Evolutionary conservation across 1,140 invertebrate genomes (phyloP).

Genomic region (Drosophila repletoides): DNA sequence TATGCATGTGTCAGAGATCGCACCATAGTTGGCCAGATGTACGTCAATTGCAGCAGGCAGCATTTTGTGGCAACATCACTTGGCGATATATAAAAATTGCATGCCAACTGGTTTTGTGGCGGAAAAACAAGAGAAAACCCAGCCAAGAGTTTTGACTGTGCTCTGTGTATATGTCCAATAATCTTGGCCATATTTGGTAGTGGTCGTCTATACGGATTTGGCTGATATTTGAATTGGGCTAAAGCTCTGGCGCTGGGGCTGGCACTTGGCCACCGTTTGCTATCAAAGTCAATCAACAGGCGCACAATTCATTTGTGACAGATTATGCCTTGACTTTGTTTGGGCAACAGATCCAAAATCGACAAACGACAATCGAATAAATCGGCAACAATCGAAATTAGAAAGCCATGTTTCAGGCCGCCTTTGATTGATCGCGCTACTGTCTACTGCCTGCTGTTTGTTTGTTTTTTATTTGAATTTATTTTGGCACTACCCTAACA

Average conservation of each 20-base stretch:
- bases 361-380: constrained; percentile 2
- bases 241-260: constrained; percentile 45
- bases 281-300: constrained; percentile 63
- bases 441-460: neutral
- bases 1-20: constrained; percentile 60
- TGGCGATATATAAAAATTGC: constrained; percentile 54
- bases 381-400: constrained; percentile 42
- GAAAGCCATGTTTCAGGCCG: constrained; percentile 41
- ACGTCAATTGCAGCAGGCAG: constrained; percentile 28
- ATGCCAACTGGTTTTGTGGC: constrained; percentile 48
- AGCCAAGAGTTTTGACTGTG: constrained; percentile 9
- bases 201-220: constrained; percentile 8
- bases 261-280: constrained; percentile 50
- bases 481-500: constrained; percentile 56
- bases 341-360: constrained; percentile 16
- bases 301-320: constrained; percentile 67
- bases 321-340: constrained; percentile 69
- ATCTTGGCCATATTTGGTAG: constrained; percentile 52
- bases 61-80: constrained; percentile 39
- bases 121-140: constrained; percentile 56
- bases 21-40: constrained; percentile 59
- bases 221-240: constrained; percentile 54
- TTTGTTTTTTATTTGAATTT: neutral
- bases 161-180: constrained; percentile 25
- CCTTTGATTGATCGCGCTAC: constrained; percentile 54